Evolutionary conservation across 2,797 vertebrate species (phyloP), one percentile per base, ranked within the genome.

Genomic region (Eulemur albifrons): DNA sequence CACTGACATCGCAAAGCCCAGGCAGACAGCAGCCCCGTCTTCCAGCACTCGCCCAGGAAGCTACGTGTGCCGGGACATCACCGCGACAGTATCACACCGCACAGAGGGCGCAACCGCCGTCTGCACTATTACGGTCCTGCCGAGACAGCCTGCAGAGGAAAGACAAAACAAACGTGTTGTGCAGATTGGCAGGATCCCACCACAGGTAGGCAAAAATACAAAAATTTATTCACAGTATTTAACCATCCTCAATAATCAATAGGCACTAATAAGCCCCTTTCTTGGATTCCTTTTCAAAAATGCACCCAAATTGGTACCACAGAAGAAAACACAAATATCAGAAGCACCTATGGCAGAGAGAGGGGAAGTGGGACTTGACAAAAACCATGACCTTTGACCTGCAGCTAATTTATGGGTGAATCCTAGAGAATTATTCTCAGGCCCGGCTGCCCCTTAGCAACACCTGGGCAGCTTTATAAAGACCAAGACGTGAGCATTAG

Each of bases 271-370:
- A 81, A 43, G 40, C 48, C 52, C 69, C 45, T 63, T 83, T 79
- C 35, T 79, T 80, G 40, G 13, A 88, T 80, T 82, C 35, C n/a
- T 80, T 89, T 32, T 63, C 20, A 86, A 94, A 94, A 88, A 43
- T 23, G 59, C 1, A 88, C n/a, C 43, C 61, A 85, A 67, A 85
- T 1, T 35, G n/a, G 43, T 52, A n/a, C 61, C n/a, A 40, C 15
- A 38, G 38, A 88, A 94, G 23, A 65, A 57, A 83, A 82, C 85
- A 5, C 7, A 9, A 79, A 38, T 8, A 77, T 32, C 20, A 84
- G 35, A 82, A 61, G 43, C 14, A 63, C 14, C 27, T 57, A 15
- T 10, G 21, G 4, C 76, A 23, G 9, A 54, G 27, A 65, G 79
- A 81, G 43, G 45, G 17, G 38, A 70, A 32, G 21, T 8, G 8